These are phyloP conservation scores for Melanargia galathea DNA, from an alignment of 2,888 invertebrate species.

Conservation along the genomic window DNA sequence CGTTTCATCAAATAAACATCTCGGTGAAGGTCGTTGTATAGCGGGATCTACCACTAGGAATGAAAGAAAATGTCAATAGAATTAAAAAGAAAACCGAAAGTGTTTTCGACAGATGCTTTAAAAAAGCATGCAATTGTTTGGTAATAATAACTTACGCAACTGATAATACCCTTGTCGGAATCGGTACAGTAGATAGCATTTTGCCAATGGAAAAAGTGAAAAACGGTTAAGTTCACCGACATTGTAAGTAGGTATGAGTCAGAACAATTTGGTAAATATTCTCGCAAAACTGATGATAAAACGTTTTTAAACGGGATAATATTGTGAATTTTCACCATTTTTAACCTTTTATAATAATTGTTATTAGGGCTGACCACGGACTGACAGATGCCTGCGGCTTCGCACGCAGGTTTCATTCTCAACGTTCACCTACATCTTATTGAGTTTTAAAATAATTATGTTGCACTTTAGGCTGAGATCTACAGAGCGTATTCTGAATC, in stretches of 20 bases:
- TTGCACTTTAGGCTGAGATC: no score
- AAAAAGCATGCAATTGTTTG: neutral
- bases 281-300: conserved; percentile 46
- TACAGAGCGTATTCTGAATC: no score
- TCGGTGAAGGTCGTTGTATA: no score
- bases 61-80: neutral
- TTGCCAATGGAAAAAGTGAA: conserved; percentile 16
- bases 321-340: neutral
- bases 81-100: neutral
- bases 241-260: conserved; percentile 34
- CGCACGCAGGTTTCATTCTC: neutral
- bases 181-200: conserved; percentile 12
- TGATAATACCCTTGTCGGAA: conserved; percentile 9
- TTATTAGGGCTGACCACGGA: neutral
- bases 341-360: neutral
- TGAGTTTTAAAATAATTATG: neutral
- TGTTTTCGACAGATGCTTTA: neutral
- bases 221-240: conserved; percentile 34
- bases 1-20: no score
- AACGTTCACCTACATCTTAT: neutral
- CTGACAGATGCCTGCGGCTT: neutral
- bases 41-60: no score
- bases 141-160: conserved; percentile 13
- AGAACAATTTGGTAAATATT: conserved; percentile 31
- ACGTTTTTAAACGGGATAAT: conserved; percentile 30